phyloP scores from a whole-genome alignment of 1,140 invertebrate species.

The Heliconius hermathena region DNA sequence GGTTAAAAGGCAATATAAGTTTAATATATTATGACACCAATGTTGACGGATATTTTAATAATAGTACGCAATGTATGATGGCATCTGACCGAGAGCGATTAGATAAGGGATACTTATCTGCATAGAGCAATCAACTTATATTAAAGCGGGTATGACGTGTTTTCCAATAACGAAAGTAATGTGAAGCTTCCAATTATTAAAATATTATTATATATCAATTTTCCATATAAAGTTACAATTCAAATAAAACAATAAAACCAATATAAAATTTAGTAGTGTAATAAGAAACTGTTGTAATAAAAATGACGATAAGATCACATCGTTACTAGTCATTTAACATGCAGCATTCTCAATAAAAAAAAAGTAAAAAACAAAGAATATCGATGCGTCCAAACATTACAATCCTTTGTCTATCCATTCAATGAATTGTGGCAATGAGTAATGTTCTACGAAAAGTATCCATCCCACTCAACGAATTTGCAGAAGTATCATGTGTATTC shows the following conservation, averaged over 20 bases:
- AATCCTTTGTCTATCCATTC: not conserved
- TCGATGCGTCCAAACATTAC: not conserved
- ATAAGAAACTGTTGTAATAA: too few species aligned
- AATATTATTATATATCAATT: not conserved
- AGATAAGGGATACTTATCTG: constrained; percentile 4
- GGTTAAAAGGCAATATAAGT: not conserved
- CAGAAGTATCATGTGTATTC: not conserved
- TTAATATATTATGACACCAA: not conserved
- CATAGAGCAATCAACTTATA: constrained; percentile 12
- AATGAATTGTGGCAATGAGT: not conserved
- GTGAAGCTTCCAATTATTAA: not conserved
- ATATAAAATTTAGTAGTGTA: too few species aligned
- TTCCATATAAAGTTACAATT: too few species aligned
- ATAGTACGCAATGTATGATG: not conserved
- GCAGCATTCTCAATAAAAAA: not conserved
- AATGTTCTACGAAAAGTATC: not conserved
- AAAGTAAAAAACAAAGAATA: not conserved
- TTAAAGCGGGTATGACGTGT: not conserved
- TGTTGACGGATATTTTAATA: constrained; percentile 14
- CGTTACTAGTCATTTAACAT: too few species aligned
- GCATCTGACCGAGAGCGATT: not conserved
- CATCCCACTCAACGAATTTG: not conserved
- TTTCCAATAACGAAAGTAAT: constrained; percentile 1
- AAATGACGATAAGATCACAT: too few species aligned
- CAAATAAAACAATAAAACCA: too few species aligned